Percentiles rank a stretch among this genome's conserved stretches.
phyloP scores from a whole-genome alignment of 2,888 invertebrate genomes.

The Onchidella celtica region DNA sequence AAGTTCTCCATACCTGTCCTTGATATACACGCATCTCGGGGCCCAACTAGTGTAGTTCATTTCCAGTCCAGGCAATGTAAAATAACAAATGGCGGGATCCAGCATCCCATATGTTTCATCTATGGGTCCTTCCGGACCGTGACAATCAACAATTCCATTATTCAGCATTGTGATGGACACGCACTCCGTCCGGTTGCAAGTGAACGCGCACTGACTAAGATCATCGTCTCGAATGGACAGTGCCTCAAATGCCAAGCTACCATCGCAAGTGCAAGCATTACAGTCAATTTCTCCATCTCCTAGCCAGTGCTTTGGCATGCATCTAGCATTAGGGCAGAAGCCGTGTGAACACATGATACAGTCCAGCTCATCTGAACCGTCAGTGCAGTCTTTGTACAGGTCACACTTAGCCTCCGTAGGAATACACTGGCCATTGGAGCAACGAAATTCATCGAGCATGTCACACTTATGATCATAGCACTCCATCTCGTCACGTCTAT shows the following conservation, averaged over 20 bases:
- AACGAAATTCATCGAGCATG: not conserved
- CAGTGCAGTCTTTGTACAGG: conserved; percentile 11
- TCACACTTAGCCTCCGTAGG: conserved; percentile 8
- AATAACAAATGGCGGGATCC: not conserved
- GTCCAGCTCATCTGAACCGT: conserved; percentile 24
- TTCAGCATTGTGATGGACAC: conserved; percentile 16
- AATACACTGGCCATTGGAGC: conserved; percentile 4
- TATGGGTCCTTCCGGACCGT: conserved; percentile 30
- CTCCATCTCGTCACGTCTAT: not conserved
- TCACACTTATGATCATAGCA: not conserved
- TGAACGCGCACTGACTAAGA: conserved; percentile 24
- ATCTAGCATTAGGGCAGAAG: conserved; percentile 32
- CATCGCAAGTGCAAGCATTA: not conserved
- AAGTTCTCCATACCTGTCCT: conserved; percentile 15
- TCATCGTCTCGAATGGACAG: not conserved
- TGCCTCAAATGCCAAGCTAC: not conserved
- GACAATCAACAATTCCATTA: conserved; percentile 13
- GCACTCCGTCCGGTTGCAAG: conserved; percentile 27
- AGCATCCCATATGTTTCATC: conserved; percentile 29
- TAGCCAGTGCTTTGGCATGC: conserved; percentile 19
- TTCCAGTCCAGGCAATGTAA: not conserved
- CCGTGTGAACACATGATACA: conserved; percentile 12
- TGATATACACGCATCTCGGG: conserved; percentile 37
- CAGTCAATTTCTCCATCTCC: conserved; percentile 33
- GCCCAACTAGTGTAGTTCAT: conserved; percentile 17